Base-by-base conservation (phyloP, 2,888 invertebrate genomes). In the Neuroscelio doddi region DNA sequence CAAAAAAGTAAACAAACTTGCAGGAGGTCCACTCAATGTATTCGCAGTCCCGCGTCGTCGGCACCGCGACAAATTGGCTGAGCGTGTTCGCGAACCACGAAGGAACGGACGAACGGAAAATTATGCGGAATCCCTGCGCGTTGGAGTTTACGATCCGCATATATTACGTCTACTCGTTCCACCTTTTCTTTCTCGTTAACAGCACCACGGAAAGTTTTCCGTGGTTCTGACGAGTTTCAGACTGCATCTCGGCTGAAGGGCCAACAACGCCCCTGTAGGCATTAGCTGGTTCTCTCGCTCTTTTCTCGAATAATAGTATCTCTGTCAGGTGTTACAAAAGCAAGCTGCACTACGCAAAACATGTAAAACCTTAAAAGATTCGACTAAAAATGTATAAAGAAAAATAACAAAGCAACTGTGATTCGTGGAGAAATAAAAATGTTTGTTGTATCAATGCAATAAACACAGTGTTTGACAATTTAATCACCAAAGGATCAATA, bases 71-170 rank as follows among this genome's bases (percentile, higher is more conserved):
- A 78, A 80, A 80, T 79, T 77, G 78, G 72, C 71, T 70, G 74
- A 75, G 76, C 77, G 77, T 77, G 77, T 76, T 75, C 71, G 66
- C 72, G 74, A 72, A 75, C 75, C 74, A 74, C 73, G 68, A 70
- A 67, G 59, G 45, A 58, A 27, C 49, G 45, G 30, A 45, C 45
- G 50, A 10, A 30, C 26, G 52, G 21, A 44, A 66, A 73, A 77
- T 79, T 77, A 77, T 77, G 74, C 74, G 72, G 66, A 72, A 74
- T 73, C 73, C 72, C 65, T 69, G 72, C 71, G 46, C 56, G 56
- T 44, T 53, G 70, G 65, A 69, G 72, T 75, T 78, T 76, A 72
- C 74, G 69, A 71, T 70, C 63, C 58, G 72, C 70, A 73, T 76
- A 70, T 47, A 71, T 75, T 70, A 69, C 39, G 44, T 3, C 24